These are phyloP conservation scores for Montifringilla adamsi DNA, from an alignment of 2,113 vertebrate species.

Conservation along the genomic window DNA sequence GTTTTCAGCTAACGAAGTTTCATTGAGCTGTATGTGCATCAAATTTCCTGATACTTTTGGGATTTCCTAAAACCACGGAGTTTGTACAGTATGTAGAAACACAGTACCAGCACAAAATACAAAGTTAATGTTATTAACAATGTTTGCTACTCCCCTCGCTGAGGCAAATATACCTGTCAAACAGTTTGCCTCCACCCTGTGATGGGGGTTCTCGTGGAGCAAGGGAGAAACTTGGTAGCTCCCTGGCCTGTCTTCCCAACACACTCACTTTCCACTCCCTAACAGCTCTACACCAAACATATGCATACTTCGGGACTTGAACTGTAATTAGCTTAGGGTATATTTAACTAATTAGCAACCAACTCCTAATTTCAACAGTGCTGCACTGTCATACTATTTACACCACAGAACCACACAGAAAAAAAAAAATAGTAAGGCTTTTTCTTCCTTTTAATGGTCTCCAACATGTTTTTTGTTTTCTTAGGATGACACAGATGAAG, in stretches of 20 bases:
- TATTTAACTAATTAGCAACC: neutral
- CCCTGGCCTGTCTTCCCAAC: neutral
- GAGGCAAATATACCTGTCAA: neutral
- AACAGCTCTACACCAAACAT: neutral
- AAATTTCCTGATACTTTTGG: neutral
- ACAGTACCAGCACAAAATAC: neutral
- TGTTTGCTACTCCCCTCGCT: neutral
- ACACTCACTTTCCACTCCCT: neutral
- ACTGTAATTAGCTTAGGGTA: neutral
- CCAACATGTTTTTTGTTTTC: neutral
- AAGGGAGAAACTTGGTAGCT: neutral
- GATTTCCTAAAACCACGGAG: neutral
- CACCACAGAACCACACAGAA: neutral
- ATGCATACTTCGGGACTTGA: neutral
- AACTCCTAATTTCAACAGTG: neutral
- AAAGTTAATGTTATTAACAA: neutral
- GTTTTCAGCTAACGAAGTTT: neutral
- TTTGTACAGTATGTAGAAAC: neutral
- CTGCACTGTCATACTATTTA: neutral
- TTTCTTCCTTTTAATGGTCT: neutral
- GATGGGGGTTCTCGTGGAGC: accelerated
- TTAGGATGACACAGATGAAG: neutral
- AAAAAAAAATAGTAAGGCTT: neutral
- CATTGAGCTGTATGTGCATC: neutral
- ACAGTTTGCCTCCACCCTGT: neutral